Conservation (phyloP, 2,888 invertebrate genomes). For the Blastobasis adustella region DNA sequence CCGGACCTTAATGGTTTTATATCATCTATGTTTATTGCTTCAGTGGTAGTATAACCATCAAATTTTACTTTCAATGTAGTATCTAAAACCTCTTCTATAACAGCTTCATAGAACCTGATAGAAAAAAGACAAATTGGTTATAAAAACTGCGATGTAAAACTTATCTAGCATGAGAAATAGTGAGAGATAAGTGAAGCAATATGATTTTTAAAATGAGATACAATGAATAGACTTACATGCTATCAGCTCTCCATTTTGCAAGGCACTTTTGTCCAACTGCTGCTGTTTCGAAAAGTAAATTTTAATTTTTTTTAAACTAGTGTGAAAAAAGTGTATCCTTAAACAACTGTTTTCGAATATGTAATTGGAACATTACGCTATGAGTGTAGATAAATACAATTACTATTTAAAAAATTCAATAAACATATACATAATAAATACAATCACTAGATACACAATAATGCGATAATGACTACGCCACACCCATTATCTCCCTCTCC, state of each 20-base stretch:
- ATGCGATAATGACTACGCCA: no score
- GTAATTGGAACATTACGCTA: no score
- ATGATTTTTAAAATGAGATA: not conserved
- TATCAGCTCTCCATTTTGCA: conserved; percentile 95
- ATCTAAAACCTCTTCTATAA: conserved; percentile 89
- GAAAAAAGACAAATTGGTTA: conserved; percentile 2
- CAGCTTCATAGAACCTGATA: conserved; percentile 89
- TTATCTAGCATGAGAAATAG: not conserved
- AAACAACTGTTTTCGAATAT: no score
- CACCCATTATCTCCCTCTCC: no score
- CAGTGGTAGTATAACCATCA: conserved; percentile 89
- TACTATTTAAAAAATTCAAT: no score
- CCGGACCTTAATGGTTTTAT: conserved; percentile 73
- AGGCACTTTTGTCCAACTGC: conserved; percentile 94
- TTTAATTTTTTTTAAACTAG: no score
- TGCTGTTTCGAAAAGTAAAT: no score
- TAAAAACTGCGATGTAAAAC: conserved; percentile 1
- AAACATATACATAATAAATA: no score
- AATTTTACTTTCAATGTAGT: conserved; percentile 94
- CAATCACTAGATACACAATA: no score
- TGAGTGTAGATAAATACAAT: no score
- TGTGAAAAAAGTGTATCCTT: no score
- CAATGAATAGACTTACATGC: conserved; percentile 77
- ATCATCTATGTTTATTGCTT: conserved; percentile 82
- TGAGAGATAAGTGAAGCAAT: not conserved